Evolutionary conservation across 2,113 vertebrate species (phyloP).

Genomic region (Colinus virginianus): DNA sequence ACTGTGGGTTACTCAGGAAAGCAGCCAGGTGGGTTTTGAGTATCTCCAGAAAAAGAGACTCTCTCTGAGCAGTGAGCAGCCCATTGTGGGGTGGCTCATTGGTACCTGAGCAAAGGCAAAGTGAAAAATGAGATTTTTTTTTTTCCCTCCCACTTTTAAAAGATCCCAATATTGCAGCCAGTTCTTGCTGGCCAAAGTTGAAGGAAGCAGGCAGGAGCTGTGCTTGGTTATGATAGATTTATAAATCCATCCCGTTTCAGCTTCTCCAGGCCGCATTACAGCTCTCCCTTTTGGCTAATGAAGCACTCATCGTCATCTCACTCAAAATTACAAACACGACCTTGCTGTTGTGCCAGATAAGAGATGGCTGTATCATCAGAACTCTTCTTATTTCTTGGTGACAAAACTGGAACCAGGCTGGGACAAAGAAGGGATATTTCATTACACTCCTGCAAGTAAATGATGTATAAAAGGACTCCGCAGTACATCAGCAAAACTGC

Average conservation of each 20-base stretch:
- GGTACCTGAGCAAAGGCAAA: background rate
- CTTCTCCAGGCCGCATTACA: background rate
- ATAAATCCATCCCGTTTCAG: background rate
- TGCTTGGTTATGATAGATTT: background rate
- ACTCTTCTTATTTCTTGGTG: conserved; percentile 9
- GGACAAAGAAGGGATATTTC: conserved; percentile 10
- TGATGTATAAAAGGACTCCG: background rate
- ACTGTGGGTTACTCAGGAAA: no score
- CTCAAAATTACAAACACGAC: background rate
- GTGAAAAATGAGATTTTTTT: background rate
- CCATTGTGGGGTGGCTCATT: background rate
- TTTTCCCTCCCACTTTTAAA: background rate
- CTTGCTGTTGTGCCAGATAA: background rate
- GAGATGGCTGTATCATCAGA: background rate
- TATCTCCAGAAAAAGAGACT: no score
- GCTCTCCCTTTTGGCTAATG: background rate
- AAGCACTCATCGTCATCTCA: background rate
- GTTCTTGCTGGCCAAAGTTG: background rate
- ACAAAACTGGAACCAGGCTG: background rate
- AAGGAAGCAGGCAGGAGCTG: background rate
- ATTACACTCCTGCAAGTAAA: background rate
- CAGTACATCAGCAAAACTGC: background rate
- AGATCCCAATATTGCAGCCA: background rate
- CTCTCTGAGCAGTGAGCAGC: no score
- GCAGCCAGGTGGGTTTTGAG: no score